Percentiles rank a stretch among this genome's conserved stretches.
phyloP scores from a whole-genome alignment of 2,888 invertebrate species.

The Drosophila vallismaia region DNA sequence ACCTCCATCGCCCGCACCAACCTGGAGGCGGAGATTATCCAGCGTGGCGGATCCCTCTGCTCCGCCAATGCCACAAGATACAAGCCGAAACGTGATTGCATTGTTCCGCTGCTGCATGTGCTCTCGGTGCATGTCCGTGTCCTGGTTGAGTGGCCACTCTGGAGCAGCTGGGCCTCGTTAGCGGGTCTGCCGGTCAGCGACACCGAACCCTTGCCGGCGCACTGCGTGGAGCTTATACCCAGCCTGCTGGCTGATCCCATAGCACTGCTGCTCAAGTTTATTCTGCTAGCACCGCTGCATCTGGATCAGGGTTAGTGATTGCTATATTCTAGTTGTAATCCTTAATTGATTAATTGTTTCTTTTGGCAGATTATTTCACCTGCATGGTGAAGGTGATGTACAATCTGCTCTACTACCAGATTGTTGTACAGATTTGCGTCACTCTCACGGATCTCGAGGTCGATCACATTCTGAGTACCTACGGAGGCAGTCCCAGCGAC shows the following conservation, averaged over 20 bases:
- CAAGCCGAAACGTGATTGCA: constrained; percentile 91
- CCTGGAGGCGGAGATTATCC: constrained; percentile 95
- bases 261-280: constrained; percentile 93
- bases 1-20: constrained; percentile 95
- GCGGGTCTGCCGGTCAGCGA: constrained; percentile 82
- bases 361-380: constrained; percentile 92
- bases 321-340: background rate
- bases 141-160: constrained; percentile 87
- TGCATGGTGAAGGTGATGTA: constrained; percentile 94
- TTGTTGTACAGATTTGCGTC: constrained; percentile 91
- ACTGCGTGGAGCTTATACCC: constrained; percentile 87
- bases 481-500: constrained; percentile 32
- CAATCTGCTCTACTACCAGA: constrained; percentile 95
- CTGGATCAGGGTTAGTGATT: constrained; percentile 91
- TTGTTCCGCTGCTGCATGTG: constrained; percentile 94
- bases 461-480: constrained; percentile 84
- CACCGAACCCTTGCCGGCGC: constrained; percentile 81
- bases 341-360: background rate
- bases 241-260: constrained; percentile 93
- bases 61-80: constrained; percentile 86
- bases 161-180: constrained; percentile 84
- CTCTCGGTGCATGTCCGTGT: constrained; percentile 93
- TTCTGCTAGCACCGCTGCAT: constrained; percentile 92
- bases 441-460: constrained; percentile 88
- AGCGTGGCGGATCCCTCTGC: constrained; percentile 92